These are phyloP conservation scores for Ctena decussata DNA, from an alignment of 2,888 invertebrate species.

Conservation along the genomic window DNA sequence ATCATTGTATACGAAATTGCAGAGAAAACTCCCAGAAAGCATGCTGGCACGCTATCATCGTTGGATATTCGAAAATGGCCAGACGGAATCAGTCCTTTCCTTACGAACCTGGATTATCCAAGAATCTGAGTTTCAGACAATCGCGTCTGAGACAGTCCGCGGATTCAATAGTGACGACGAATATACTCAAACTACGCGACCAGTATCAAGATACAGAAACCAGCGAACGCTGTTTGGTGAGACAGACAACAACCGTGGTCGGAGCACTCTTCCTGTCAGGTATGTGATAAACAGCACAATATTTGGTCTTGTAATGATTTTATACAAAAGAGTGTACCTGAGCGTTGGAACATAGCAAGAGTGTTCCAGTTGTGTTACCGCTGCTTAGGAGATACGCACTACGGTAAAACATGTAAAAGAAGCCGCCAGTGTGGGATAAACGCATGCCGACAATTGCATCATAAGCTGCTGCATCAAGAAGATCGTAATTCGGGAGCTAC, in stretches of 20 bases:
- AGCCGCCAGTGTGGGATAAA: not conserved
- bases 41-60: conserved; percentile 26
- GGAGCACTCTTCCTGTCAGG: not conserved
- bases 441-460: conserved; percentile 24
- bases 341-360: not conserved
- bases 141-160: not conserved
- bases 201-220: too few species aligned
- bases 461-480: conserved; percentile 28
- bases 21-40: conserved; percentile 33
- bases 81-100: not conserved
- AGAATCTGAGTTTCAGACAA: conserved; percentile 14
- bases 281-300: conserved; percentile 21
- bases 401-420: conserved; percentile 17
- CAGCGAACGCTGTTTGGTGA: not conserved
- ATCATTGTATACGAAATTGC: conserved; percentile 20
- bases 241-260: not conserved
- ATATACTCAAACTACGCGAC: not conserved
- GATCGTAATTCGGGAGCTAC: not conserved
- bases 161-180: too few species aligned
- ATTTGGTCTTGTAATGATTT: conserved; percentile 30
- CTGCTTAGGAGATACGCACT: conserved; percentile 28
- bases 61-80: conserved; percentile 21
- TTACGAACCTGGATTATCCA: conserved; percentile 1
- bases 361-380: conserved; percentile 25
- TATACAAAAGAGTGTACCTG: not conserved